Percentiles rank a stretch among this genome's conserved stretches.
These are phyloP conservation scores for Eumerus sabulonum DNA, from an alignment of 2,888 invertebrate genomes.

Conservation along the genomic window DNA sequence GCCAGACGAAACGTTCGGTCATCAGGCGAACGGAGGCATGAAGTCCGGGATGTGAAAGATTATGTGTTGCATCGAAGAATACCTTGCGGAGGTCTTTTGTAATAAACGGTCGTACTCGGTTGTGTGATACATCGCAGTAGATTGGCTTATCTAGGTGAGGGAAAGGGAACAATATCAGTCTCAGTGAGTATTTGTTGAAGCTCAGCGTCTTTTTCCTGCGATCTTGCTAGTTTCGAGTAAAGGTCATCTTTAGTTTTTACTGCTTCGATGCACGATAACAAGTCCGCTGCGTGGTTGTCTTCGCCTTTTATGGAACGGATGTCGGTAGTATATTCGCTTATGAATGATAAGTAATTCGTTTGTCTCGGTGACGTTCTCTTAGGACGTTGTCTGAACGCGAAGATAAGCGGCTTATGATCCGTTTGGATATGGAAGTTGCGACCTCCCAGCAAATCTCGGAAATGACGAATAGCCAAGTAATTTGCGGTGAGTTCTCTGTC, in stretches of 20 bases:
- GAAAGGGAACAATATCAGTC: too few relatives aligned
- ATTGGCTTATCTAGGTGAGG: conserved; percentile 12
- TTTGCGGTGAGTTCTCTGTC: too few relatives aligned
- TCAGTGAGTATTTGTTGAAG: conserved; percentile 18
- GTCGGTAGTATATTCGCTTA: conserved; percentile 18
- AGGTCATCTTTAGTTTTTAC: conserved; percentile 10
- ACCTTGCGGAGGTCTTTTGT: conserved; percentile 20
- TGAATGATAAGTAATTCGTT: conserved; percentile 25
- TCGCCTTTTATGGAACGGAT: conserved; percentile 17
- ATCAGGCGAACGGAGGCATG: conserved; percentile 18
- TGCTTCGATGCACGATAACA: conserved; percentile 20
- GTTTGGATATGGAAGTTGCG: conserved; percentile 27
- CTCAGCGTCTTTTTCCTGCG: conserved; percentile 25
- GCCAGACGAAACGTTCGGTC: conserved; percentile 31
- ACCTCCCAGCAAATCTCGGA: conserved; percentile 21
- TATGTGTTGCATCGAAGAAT: conserved; percentile 24
- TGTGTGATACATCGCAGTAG: conserved; percentile 25
- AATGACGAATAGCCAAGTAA: conserved; percentile 18
- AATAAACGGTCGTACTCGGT: conserved; percentile 30
- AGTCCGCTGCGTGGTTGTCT: conserved; percentile 16
- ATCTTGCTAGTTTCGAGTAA: conserved; percentile 14
- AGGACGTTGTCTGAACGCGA: conserved; percentile 27
- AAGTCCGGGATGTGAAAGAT: conserved; percentile 10
- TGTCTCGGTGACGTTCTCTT: too few relatives aligned
- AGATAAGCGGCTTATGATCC: conserved; percentile 35